Conservation (phyloP, 1,140 invertebrate genomes). For the Mycetomoellerius zeteki region DNA sequence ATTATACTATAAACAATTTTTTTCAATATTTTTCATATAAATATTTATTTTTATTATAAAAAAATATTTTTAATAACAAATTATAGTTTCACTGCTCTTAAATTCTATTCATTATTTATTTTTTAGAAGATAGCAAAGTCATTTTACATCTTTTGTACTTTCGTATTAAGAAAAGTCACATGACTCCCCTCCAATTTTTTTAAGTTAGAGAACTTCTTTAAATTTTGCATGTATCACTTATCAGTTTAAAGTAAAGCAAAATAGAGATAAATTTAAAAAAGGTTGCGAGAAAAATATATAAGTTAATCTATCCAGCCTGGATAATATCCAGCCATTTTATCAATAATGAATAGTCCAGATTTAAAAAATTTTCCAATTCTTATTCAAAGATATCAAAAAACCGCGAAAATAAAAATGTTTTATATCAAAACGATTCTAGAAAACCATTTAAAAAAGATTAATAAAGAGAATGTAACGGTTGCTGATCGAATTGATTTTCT, state of each 20-base stretch:
- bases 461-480: neutral
- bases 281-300: neutral
- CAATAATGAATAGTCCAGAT: neutral
- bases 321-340: neutral
- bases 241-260: neutral
- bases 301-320: neutral
- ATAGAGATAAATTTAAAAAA: neutral
- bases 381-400: neutral
- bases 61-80: no score
- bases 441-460: conserved; percentile 1
- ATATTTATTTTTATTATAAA: no score
- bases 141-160: no score
- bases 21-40: no score
- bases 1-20: no score
- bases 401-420: neutral
- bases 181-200: no score
- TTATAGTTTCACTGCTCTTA: no score
- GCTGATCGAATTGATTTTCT: conserved; percentile 32
- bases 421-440: neutral
- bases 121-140: no score
- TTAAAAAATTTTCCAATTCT: neutral
- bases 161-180: no score
- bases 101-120: no score
- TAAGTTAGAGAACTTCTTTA: no score
- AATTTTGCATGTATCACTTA: neutral